These are phyloP conservation scores for Dryas iulia DNA, from an alignment of 1,140 invertebrate species.

Conservation along the genomic window DNA sequence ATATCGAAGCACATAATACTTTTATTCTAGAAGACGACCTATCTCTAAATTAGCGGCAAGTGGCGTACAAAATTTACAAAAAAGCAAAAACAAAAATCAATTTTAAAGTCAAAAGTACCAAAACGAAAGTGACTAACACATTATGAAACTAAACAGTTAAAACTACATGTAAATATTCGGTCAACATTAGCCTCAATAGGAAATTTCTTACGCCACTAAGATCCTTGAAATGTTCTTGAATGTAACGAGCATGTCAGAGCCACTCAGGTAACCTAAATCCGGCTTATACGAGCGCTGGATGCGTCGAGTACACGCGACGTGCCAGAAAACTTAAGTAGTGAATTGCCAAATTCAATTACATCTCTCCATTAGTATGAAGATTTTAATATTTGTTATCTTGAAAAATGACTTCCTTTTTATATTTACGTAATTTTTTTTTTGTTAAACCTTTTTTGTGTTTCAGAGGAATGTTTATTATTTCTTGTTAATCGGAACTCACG, in stretches of 20 bases:
- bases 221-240: not conserved
- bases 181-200: not conserved
- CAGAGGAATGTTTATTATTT: not conserved
- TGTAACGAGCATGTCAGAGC: not conserved
- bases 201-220: not conserved
- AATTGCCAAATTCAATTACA: constrained; percentile 7
- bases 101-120: not conserved
- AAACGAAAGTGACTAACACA: not conserved
- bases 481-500: too few species aligned
- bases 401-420: not conserved
- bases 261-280: constrained; percentile 17
- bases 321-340: not conserved
- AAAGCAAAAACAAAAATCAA: too few species aligned
- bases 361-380: not conserved
- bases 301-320: not conserved
- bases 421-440: not conserved
- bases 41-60: too few species aligned
- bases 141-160: not conserved
- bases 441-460: not conserved
- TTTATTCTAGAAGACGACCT: too few species aligned
- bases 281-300: constrained; percentile 11
- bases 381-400: too few species aligned
- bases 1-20: too few species aligned
- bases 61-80: too few species aligned
- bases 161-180: not conserved